These are phyloP conservation scores for Rhizoglyphus robini DNA, from an alignment of 1,140 invertebrate species.

Conservation along the genomic window DNA sequence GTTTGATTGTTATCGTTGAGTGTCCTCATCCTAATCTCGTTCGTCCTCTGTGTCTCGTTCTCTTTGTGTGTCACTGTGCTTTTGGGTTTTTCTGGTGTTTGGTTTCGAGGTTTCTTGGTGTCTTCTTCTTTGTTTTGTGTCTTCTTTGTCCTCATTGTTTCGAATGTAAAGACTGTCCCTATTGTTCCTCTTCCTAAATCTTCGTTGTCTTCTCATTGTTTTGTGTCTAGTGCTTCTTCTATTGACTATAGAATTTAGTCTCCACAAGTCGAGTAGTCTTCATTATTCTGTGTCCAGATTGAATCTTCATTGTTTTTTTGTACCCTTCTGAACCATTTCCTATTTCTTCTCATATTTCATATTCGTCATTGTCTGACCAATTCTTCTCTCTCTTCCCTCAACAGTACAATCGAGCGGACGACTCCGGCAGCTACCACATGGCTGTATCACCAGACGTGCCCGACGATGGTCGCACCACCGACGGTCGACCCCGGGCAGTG, in stretches of 20 bases:
- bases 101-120: no score
- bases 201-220: background rate
- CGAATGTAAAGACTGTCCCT: no score
- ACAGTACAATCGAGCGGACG: constrained; percentile 13
- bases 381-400: background rate
- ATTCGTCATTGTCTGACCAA: background rate
- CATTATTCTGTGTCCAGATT: background rate
- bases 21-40: no score
- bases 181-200: no score
- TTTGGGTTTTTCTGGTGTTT: no score
- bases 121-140: no score
- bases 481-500: constrained; percentile 52
- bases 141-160: no score
- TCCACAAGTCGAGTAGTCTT: background rate
- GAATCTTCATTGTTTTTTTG: background rate
- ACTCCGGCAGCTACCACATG: constrained; percentile 74
- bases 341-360: background rate
- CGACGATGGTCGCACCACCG: constrained; percentile 83
- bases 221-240: background rate
- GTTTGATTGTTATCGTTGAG: no score
- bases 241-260: background rate
- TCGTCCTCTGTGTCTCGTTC: no score
- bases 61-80: no score
- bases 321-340: background rate
- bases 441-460: constrained; percentile 70